A percentile compares a stretch with the other conserved stretches of the same genome.
Evolutionary conservation across 2,888 invertebrate species (phyloP).

Genomic region (Agriopis leucophaearia): DNA sequence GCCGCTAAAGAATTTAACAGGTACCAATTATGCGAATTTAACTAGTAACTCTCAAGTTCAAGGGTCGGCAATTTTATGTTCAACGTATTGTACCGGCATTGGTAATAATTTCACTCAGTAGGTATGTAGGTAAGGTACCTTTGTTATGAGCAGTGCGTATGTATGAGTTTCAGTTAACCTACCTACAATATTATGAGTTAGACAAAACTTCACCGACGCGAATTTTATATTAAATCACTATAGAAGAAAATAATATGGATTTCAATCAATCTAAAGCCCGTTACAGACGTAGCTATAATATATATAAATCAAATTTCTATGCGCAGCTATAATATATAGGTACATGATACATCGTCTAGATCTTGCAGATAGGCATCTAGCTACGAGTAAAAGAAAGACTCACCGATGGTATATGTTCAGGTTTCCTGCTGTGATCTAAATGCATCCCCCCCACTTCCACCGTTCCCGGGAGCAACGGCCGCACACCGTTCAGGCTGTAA

Average conservation of each 20-base stretch:
- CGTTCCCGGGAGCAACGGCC: constrained; percentile 84
- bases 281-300: too few relatives aligned
- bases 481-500: constrained; percentile 85
- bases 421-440: constrained; percentile 68
- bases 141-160: too few relatives aligned
- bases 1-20: neutral
- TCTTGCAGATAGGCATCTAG: too few relatives aligned
- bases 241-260: too few relatives aligned
- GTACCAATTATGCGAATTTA: neutral
- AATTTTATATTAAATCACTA: too few relatives aligned
- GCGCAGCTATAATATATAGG: too few relatives aligned
- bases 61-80: neutral
- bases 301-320: too few relatives aligned
- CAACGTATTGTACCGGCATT: neutral
- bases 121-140: neutral
- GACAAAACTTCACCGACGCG: too few relatives aligned
- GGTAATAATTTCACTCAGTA: neutral
- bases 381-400: constrained; percentile 46
- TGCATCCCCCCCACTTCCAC: constrained; percentile 89
- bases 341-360: too few relatives aligned
- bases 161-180: too few relatives aligned
- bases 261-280: too few relatives aligned
- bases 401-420: constrained; percentile 74
- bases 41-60: neutral
- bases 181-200: too few relatives aligned